Percentiles rank a stretch among this genome's conserved stretches.
phyloP scores from a whole-genome alignment of 2,888 invertebrate species.

The Protodeltote pygarga region DNA sequence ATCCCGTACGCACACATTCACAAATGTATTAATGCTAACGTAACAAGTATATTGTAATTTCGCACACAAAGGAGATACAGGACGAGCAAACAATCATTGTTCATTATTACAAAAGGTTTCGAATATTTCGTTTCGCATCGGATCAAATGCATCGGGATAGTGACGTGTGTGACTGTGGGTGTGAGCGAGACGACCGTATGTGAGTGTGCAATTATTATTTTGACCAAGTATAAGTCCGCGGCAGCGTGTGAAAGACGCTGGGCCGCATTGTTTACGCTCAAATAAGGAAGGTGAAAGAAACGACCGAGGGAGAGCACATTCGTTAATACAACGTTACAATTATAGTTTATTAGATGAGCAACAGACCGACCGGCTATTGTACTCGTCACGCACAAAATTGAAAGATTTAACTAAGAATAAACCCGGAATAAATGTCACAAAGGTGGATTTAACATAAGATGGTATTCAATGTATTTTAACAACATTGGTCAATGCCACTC shows the following conservation, averaged over 20 bases:
- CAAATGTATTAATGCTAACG: constrained; percentile 77
- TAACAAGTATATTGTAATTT: constrained; percentile 87
- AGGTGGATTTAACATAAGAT: constrained; percentile 4
- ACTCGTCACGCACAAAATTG: constrained; percentile 31
- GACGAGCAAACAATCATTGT: constrained; percentile 87
- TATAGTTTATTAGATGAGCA: constrained; percentile 71
- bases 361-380: constrained; percentile 58
- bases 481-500: not conserved
- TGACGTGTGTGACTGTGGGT: constrained; percentile 73
- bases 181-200: constrained; percentile 72
- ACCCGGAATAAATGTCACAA: constrained; percentile 37
- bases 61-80: constrained; percentile 85
- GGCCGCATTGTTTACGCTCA: constrained; percentile 84
- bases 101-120: constrained; percentile 87
- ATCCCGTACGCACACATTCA: constrained; percentile 81
- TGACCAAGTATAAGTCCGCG: constrained; percentile 85
- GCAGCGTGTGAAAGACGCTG: constrained; percentile 85
- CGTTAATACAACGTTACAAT: constrained; percentile 76
- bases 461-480: constrained; percentile 18
- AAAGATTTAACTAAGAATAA: constrained; percentile 36
- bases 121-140: constrained; percentile 85
- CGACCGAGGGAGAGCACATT: constrained; percentile 69
- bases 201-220: constrained; percentile 84
- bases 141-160: constrained; percentile 83
- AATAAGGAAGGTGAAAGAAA: constrained; percentile 84